Base-by-base conservation (phyloP, 2,113 vertebrate genomes). In the Ia io region DNA sequence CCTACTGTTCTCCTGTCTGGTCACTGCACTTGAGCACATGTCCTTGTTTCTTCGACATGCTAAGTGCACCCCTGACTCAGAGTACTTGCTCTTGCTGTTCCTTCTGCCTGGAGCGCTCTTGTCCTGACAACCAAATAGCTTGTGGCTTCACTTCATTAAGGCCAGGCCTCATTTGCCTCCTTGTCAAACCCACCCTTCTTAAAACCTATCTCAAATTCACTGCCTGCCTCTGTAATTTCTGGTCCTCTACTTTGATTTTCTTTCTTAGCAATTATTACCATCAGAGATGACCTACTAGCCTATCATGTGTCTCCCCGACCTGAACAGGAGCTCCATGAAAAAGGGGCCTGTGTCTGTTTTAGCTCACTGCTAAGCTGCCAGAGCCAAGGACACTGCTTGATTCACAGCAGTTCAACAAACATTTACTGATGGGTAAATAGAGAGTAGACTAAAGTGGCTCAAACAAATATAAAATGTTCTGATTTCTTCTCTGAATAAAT, bases 401-500 rank as follows among this genome's bases (percentile, higher is more conserved):
- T 22, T 90, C 49, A 84, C 0, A 44, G 53, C 32, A 78, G 20
- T 28, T 74, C 42, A 86, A 93, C 8, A 91, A 82, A 92, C 73
- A 84, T 20, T 80, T 76, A 69, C 0, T 59, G n/a, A 56, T 30
- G 51, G 56, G 74, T 37, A 73, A 69, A 93, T 42, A 88, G 3
- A 47, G 1, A 30, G 51, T 20, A 91, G 28, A 73, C 30, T 78
- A 78, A 82, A 82, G 65, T 22, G 13, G 90, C 44, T 87, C 20
- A 63, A 73, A 67, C 28, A 80, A 73, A 88, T 23, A 91, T 12
- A 71, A 16, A 79, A 73, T 23, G 37, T 23, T 82, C 35, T 84
- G 35, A 78, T 73, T 85, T 83, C 32, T 78, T 71, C n/a, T 85
- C 25, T 92, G 25, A 94, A 10, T 80, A 49, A 95, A 92, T 5